Evolutionary conservation across 2,888 invertebrate species (phyloP).

Genomic region (Drosophila austrosaltans): DNA sequence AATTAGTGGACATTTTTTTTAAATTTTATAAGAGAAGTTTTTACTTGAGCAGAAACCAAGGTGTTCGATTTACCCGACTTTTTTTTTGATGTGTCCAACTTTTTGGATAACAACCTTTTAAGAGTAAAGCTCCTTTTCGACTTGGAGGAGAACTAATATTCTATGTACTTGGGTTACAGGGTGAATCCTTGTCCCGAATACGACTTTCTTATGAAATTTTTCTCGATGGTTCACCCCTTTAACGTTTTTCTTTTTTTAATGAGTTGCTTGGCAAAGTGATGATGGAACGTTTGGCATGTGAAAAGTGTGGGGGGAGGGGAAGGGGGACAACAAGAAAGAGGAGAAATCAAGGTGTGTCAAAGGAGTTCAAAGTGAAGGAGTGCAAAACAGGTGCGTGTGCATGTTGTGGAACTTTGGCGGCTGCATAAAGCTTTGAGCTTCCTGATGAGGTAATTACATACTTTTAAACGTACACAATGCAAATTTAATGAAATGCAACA

Average conservation of each 20-base stretch:
- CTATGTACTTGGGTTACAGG: background rate
- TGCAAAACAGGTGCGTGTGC: constrained; percentile 8
- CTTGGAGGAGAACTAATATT: too few species aligned
- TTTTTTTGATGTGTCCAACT: too few species aligned
- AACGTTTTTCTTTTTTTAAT: constrained; percentile 44
- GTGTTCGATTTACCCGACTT: too few species aligned
- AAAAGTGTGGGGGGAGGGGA: background rate
- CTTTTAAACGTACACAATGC: background rate
- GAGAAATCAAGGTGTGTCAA: constrained; percentile 13
- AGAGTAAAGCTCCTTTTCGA: too few species aligned
- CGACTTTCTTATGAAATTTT: constrained; percentile 4
- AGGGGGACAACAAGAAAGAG: background rate
- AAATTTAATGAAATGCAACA: constrained; percentile 4
- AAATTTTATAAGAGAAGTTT: too few species aligned
- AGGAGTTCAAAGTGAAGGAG: constrained; percentile 17
- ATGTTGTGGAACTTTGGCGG: constrained; percentile 1
- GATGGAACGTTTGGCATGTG: background rate
- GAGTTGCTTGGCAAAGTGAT: constrained; percentile 39
- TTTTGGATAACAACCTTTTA: too few species aligned
- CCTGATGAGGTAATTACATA: constrained; percentile 1
- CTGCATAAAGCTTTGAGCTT: constrained; percentile 4
- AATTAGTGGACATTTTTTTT: too few species aligned
- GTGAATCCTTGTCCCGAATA: background rate
- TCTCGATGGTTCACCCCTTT: constrained; percentile 30
- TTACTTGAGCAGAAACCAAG: too few species aligned